Evolutionary conservation across 2,113 vertebrate genomes (phyloP), one percentile per base, ranked within the genome.

Genomic region (Phyllostomus discolor): DNA sequence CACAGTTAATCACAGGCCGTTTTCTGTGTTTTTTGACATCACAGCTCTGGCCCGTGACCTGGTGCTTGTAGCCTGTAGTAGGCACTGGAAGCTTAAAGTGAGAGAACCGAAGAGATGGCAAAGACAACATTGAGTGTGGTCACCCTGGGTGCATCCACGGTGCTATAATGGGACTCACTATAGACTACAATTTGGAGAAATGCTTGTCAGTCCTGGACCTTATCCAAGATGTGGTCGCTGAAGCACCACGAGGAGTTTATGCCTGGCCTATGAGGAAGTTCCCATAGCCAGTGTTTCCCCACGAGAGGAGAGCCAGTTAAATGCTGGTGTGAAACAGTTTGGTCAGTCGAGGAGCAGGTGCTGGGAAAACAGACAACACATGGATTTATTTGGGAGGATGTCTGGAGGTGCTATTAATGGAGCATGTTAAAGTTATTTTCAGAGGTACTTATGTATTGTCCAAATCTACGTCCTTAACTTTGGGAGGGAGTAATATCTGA

Each of bases 401-500:
- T 76, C 79, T 80, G 72, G 69, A 78, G 85, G 20, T 93, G 66
- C 75, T 67, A 69, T 95, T 90, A 90, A 88, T 1, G 24, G 52
- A 62, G 38, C 28, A 62, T 2, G n/a, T 22, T 22, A 15, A 52
- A 88, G 70, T 78, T 96, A 92, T 94, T 94, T 95, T 95, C 70
- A 89, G 95, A 94, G 50, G 26, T 88, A n/a, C 93, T 97, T 87
- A 76, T 54, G 92, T 84, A 89, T 88, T 67, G 80, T 94, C 57
- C 80, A 90, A 81, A 69, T 66, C 76, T 24, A 19, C 33, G 90
- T 91, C 83, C 84, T 91, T 82, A 50, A 67, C 64, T 73, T 86
- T 72, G 38, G 73, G 86, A 93, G 41, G 46, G 31, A 92, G 70
- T 16, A 50, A 90, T 46, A 85, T 54, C 67, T 88, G 80, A 28